Percentiles rank a stretch among this genome's conserved stretches.
phyloP scores from a whole-genome alignment of 23 tunicate genomes.

The Styela clava region DNA sequence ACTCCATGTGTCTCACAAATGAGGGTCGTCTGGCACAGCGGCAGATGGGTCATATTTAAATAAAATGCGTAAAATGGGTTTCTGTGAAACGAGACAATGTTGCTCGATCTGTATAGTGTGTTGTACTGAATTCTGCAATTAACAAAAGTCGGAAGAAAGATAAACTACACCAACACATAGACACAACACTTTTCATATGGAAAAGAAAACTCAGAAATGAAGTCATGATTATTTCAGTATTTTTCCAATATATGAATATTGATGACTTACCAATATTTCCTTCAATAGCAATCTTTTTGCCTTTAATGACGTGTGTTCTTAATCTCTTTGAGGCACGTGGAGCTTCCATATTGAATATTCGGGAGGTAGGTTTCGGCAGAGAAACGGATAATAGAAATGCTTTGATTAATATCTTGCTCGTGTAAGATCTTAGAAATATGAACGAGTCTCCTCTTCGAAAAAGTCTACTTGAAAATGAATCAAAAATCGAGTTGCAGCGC shows the following conservation, averaged over 20 bases:
- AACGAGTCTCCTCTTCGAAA: neutral
- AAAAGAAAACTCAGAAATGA: too few species aligned
- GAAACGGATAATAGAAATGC: neutral
- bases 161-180: too few species aligned
- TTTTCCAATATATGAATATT: neutral
- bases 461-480: neutral
- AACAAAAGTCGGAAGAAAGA: too few species aligned
- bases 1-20: too few species aligned
- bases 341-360: constrained; percentile 29
- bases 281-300: constrained; percentile 72
- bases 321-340: constrained; percentile 26
- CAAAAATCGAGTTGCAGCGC: neutral
- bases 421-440: neutral
- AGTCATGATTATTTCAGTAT: too few species aligned
- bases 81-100: too few species aligned
- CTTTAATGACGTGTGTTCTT: constrained; percentile 1
- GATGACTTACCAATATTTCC: constrained; percentile 70
- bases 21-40: too few species aligned
- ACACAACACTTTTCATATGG: too few species aligned
- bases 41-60: too few species aligned
- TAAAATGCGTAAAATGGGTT: too few species aligned
- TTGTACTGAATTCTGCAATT: too few species aligned
- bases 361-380: neutral
- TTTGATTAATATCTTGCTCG: neutral
- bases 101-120: too few species aligned